phyloP scores from a whole-genome alignment of 1,140 invertebrate species.

The Gonioctena quinquepunctata region DNA sequence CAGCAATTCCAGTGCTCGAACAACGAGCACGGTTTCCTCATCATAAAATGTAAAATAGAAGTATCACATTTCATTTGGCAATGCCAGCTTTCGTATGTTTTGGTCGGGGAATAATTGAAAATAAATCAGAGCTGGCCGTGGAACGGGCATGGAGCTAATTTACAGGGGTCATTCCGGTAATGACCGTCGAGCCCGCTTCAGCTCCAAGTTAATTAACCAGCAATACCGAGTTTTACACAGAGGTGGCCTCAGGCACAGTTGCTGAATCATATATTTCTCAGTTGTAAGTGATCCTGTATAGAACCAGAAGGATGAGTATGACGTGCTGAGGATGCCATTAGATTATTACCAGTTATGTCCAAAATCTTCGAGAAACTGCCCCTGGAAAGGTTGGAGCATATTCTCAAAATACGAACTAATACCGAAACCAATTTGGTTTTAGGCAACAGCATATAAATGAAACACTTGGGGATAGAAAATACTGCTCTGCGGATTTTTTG shows the following conservation, averaged over 20 bases:
- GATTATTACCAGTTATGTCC: too few relatives aligned
- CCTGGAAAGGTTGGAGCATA: too few relatives aligned
- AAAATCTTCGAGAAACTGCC: too few relatives aligned
- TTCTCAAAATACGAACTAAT: too few relatives aligned
- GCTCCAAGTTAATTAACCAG: slow-evolving; percentile 30
- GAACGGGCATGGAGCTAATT: slow-evolving; percentile 22
- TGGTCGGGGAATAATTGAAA: slow-evolving; percentile 32
- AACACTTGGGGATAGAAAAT: too few relatives aligned
- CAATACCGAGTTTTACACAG: neutral
- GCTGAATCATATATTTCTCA: too few relatives aligned
- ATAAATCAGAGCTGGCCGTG: slow-evolving; percentile 28
- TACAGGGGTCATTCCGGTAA: slow-evolving; percentile 32
- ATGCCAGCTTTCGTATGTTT: slow-evolving; percentile 6
- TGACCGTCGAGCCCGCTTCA: slow-evolving; percentile 24
- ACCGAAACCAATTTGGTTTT: too few relatives aligned
- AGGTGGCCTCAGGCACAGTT: neutral
- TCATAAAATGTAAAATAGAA: neutral
- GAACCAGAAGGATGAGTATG: too few relatives aligned
- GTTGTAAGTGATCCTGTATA: too few relatives aligned
- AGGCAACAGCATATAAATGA: too few relatives aligned
- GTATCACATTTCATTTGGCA: slow-evolving; percentile 6
- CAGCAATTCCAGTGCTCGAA: neutral
- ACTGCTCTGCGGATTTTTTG: too few relatives aligned
- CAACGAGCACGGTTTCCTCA: neutral
- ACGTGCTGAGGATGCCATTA: too few relatives aligned